Percentiles rank a stretch among this genome's conserved stretches.
Conservation (phyloP, 2,888 invertebrate species). For the Ecdyonurus torrentis region DNA sequence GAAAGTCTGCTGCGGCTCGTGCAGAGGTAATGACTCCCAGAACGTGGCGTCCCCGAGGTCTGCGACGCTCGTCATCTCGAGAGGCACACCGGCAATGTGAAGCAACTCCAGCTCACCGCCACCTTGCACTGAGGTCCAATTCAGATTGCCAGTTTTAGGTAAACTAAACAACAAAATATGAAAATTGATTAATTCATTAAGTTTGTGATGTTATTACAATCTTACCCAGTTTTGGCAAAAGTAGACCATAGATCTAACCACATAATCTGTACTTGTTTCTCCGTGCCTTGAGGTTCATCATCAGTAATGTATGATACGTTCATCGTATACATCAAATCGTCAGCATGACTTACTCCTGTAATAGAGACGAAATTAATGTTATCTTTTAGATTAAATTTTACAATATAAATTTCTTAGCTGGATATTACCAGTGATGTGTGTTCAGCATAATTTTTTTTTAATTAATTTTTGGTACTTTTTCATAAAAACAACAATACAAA, state of each 20-base stretch:
- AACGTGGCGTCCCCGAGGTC: neutral
- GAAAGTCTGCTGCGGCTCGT: neutral
- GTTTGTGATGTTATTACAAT: no score
- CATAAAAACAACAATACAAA: no score
- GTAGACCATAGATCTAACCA: neutral
- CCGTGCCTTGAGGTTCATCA: neutral
- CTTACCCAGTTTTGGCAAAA: neutral
- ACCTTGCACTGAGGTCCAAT: neutral
- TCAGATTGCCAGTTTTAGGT: neutral
- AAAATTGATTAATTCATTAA: no score
- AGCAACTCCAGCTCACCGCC: neutral
- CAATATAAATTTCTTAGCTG: no score
- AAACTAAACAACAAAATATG: no score
- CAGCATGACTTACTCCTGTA: slow-evolving; percentile 44
- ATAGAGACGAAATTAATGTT: no score
- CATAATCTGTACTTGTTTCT: neutral
- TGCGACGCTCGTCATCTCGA: neutral
- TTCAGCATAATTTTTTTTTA: no score
- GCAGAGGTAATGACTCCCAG: neutral
- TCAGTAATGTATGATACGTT: slow-evolving; percentile 21
- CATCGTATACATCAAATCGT: slow-evolving; percentile 38
- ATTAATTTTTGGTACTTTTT: no score
- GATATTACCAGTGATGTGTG: no score
- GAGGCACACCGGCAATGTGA: neutral
- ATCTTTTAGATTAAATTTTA: no score